Base-by-base conservation (phyloP, 2,888 invertebrate genomes). In the Deilephila porcellus region DNA sequence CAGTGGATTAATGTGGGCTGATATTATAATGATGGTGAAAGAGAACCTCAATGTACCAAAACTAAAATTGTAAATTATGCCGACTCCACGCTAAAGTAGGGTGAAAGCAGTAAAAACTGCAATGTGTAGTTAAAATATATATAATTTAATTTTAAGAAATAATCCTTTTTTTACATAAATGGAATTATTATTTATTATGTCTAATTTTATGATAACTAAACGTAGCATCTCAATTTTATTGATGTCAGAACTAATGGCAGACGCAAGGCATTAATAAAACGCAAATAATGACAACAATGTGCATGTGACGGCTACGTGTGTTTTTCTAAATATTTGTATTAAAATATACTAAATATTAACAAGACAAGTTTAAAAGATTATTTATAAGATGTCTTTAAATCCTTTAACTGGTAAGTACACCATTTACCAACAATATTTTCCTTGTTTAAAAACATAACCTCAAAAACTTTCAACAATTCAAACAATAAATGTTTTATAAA, bases 371-470 rank as follows among this genome's bases (percentile, higher is more conserved):
- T 0, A 25, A 25, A 56, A 56, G 1, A 67, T 29, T n/a, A 45
- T 37, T 32, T 25, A 59, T 25, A 82, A 77, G 56, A 93, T 93
- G 93, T 86, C 91, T 19, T 80, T 90, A 34, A 92, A 91, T 78
- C 93, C 93, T 32, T 76, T 94, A 59, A 92, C 90, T 73, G 93
- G 93, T 93, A 86, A 84, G 88, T 81, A 32, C 6, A 56, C 19
- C 5, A 6, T 60, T 72, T 32, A 56, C 52, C 60, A 0, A 4
- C 25, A 1, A 52, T 34, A 25, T 73, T 63, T 73, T 34, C 71
- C 5, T 25, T 20, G 2, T 34, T 17, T 7, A n/a, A 19, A 19
- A 62, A 77, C 76, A 77, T 87, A 87, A 86, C 84, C 87, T 89
- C 37, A 64, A 70, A 45, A 8, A 70, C 74, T 75, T 71, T 70